Evolutionary conservation across 2,113 vertebrate species (phyloP).

Genomic region (Oncorhynchus nerka): DNA sequence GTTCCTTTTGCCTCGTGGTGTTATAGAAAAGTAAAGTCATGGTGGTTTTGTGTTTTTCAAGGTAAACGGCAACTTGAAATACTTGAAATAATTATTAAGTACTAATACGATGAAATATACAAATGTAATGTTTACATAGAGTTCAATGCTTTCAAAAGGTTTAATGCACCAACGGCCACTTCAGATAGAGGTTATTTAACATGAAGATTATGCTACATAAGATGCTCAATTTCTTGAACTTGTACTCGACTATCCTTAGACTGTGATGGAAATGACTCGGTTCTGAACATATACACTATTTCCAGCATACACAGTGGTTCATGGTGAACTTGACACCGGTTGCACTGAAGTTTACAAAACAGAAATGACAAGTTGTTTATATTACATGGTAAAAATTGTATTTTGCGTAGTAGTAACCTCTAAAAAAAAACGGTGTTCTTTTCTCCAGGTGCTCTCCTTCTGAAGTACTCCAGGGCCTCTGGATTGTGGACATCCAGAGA

Average conservation of each 20-base stretch:
- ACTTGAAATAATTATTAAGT: background rate
- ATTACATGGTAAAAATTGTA: background rate
- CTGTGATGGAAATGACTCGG: background rate
- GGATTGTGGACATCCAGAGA: slow-evolving; percentile 87
- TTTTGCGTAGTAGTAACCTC: background rate
- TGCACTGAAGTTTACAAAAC: background rate
- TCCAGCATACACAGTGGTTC: background rate
- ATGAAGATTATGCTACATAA: too few relatives aligned
- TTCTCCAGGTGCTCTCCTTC: slow-evolving; percentile 80
- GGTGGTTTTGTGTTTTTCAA: background rate
- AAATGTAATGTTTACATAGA: too few relatives aligned
- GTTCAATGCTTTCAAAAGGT: too few relatives aligned
- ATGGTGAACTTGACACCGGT: background rate
- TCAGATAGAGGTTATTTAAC: too few relatives aligned
- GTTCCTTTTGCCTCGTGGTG: slow-evolving; percentile 46
- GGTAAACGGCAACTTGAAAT: background rate
- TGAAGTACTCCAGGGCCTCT: slow-evolving; percentile 90
- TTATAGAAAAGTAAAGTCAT: background rate
- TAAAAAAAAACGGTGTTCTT: background rate
- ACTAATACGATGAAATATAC: background rate
- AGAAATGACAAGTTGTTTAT: background rate
- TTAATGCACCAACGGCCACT: too few relatives aligned
- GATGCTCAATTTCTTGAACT: background rate
- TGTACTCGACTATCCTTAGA: too few relatives aligned
- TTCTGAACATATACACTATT: background rate